A percentile compares a stretch with the other conserved stretches of the same genome.
Conservation (phyloP, 2,113 vertebrate genomes). For the Cephalopterus ornatus region DNA sequence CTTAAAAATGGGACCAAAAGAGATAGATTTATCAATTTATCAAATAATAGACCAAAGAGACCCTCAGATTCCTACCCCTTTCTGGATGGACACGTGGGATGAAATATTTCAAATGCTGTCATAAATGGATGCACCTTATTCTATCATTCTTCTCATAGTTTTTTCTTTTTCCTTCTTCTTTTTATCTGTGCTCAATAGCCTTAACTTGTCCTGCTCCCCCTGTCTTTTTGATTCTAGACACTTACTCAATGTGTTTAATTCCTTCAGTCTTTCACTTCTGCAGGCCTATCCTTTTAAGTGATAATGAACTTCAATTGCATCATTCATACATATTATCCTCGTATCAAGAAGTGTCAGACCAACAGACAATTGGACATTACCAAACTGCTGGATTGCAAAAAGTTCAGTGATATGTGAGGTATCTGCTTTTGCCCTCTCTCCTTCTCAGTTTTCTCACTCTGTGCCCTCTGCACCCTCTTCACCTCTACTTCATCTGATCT, state of each 20-base stretch:
- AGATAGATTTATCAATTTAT: background rate
- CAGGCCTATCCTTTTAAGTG: background rate
- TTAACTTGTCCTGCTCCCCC: background rate
- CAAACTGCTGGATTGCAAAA: background rate
- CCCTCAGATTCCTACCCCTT: background rate
- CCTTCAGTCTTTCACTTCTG: background rate
- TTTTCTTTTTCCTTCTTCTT: background rate
- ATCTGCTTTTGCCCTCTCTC: background rate
- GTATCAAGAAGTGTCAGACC: background rate
- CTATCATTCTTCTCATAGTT: background rate
- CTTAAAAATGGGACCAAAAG: background rate
- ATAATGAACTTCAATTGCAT: background rate
- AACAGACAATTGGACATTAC: background rate
- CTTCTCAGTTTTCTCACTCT: background rate
- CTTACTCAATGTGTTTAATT: background rate
- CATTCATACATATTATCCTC: background rate
- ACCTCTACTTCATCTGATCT: background rate
- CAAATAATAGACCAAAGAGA: background rate
- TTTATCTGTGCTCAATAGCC: background rate
- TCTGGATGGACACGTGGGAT: accelerated
- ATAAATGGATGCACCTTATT: background rate
- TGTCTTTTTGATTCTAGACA: background rate
- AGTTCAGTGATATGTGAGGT: background rate
- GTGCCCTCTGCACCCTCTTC: accelerated
- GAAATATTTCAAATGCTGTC: background rate